These are phyloP conservation scores for Varanus komodoensis DNA, from an alignment of 2,113 vertebrate species.

Conservation along the genomic window DNA sequence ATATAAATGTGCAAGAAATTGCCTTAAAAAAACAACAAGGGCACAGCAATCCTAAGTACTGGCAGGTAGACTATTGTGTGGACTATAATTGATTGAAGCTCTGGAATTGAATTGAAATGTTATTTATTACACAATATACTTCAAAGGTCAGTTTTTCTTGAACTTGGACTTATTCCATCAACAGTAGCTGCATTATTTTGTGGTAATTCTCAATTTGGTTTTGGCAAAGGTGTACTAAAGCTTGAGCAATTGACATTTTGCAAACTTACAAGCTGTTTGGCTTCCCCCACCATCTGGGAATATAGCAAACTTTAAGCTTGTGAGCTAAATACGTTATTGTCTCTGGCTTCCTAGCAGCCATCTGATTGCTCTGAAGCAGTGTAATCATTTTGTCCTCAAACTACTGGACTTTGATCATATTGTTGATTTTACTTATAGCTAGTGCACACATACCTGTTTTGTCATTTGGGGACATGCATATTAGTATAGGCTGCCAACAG, in stretches of 20 bases:
- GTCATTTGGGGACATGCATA: not conserved
- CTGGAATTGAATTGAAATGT: not conserved
- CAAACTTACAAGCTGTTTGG: not conserved
- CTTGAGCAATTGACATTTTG: not conserved
- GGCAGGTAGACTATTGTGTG: not conserved
- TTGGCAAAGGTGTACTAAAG: not conserved
- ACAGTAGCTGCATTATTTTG: not conserved
- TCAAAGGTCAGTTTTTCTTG: not conserved
- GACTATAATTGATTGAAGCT: not conserved
- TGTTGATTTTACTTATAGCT: not conserved
- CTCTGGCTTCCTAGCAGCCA: not conserved
- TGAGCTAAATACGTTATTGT: not conserved
- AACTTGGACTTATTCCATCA: not conserved
- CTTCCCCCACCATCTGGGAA: not conserved
- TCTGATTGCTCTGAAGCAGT: not conserved
- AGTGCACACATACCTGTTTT: not conserved
- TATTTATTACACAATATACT: not conserved
- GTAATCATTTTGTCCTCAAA: not conserved
- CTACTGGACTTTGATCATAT: not conserved
- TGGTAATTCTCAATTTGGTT: not conserved
- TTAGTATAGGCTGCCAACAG: no score
- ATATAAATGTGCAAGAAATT: not conserved
- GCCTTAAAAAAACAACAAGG: not conserved
- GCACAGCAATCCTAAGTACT: not conserved
- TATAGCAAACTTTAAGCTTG: not conserved